phyloP scores from a whole-genome alignment of 1,140 invertebrate genomes.

The Aphaenogaster floridana region DNA sequence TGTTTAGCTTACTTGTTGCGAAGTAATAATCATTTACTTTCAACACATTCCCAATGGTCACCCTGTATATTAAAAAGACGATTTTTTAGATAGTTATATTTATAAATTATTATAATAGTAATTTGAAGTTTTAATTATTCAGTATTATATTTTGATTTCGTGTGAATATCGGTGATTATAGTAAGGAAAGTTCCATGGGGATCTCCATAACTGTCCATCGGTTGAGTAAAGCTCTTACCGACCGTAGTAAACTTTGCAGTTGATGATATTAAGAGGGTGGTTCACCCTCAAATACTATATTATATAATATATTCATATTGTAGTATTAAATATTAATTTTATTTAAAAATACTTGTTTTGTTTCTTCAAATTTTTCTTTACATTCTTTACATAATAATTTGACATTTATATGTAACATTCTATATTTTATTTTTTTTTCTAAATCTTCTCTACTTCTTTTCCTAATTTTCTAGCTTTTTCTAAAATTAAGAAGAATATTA shows the following conservation, averaged over 20 bases:
- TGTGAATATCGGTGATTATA: neutral
- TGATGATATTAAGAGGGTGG: neutral
- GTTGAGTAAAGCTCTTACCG: conserved; percentile 20
- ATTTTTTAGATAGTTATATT: neutral
- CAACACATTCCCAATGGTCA: too few species aligned
- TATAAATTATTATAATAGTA: conserved; percentile 4
- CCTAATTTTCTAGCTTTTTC: neutral
- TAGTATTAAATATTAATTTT: conserved; percentile 4
- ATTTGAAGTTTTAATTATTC: conserved; percentile 2
- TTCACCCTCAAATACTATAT: neutral
- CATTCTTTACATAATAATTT: neutral
- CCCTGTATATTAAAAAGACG: neutral
- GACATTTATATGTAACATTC: neutral
- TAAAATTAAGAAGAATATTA: neutral
- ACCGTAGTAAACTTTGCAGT: conserved; percentile 30
- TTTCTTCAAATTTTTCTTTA: neutral
- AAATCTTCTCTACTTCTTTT: neutral
- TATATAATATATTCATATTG: neutral
- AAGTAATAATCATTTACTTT: too few species aligned
- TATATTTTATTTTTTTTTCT: too few species aligned
- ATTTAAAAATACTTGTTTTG: neutral
- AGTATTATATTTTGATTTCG: neutral
- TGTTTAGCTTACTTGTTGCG: too few species aligned
- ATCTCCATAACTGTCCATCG: conserved; percentile 22
- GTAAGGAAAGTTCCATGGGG: neutral